phyloP scores from a whole-genome alignment of 1,140 invertebrate genomes.

The Megathymus violae region DNA sequence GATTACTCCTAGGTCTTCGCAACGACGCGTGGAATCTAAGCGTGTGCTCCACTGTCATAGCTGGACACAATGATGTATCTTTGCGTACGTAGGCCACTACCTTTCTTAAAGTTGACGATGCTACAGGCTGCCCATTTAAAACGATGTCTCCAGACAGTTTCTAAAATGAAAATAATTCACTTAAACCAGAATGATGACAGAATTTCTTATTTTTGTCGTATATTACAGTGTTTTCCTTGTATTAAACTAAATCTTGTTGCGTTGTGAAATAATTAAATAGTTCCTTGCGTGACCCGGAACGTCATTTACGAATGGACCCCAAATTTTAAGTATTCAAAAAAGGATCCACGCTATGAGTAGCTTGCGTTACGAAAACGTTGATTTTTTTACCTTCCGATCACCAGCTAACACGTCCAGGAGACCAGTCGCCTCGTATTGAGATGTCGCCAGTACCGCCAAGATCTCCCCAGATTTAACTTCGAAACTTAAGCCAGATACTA shows the following conservation, averaged over 20 bases:
- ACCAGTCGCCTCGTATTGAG: conserved; percentile 90
- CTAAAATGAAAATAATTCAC: conserved; percentile 44
- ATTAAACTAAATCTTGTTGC: too few species aligned
- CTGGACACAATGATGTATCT: conserved; percentile 85
- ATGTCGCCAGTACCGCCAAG: conserved; percentile 94
- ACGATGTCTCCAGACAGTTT: conserved; percentile 91
- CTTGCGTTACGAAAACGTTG: too few species aligned
- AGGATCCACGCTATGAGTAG: too few species aligned
- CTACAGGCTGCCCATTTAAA: conserved; percentile 93
- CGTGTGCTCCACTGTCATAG: conserved; percentile 93
- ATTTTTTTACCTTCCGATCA: conserved; percentile 84
- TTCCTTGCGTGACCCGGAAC: too few species aligned
- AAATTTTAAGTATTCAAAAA: too few species aligned
- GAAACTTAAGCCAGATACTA: conserved; percentile 78
- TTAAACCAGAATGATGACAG: not conserved
- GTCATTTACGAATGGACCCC: too few species aligned
- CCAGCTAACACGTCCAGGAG: conserved; percentile 93
- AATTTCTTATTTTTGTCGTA: too few species aligned
- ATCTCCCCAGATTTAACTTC: conserved; percentile 95
- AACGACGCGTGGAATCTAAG: conserved; percentile 91
- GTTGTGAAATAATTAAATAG: too few species aligned
- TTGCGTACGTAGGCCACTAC: conserved; percentile 87
- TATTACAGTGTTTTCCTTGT: too few species aligned
- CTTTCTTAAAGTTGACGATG: conserved; percentile 87
- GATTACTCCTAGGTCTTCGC: conserved; percentile 85